phyloP scores from a whole-genome alignment of 2,113 vertebrate genomes.

The Heteronetta atricapilla region DNA sequence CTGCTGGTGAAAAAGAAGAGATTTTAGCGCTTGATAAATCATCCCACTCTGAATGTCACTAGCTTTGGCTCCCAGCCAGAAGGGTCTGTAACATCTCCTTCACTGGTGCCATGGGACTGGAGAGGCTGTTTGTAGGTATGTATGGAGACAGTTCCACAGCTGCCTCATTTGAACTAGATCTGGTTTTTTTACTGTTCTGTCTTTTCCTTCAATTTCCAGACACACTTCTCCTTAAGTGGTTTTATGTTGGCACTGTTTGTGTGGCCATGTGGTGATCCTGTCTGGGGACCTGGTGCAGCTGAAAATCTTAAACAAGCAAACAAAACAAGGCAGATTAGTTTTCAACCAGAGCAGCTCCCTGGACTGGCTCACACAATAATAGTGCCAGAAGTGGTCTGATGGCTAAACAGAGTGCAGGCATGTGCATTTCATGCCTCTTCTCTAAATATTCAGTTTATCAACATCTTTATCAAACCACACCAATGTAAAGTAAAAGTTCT shows the following conservation, averaged over 20 bases:
- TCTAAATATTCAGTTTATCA: neutral
- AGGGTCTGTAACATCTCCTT: neutral
- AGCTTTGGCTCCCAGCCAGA: neutral
- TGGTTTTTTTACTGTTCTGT: neutral
- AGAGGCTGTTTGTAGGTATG: neutral
- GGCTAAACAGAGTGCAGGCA: neutral
- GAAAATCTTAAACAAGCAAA: neutral
- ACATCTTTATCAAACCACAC: neutral
- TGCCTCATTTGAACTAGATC: neutral
- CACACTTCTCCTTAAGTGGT: neutral
- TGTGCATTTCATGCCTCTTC: neutral
- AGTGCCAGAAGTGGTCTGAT: neutral
- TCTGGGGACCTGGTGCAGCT: neutral
- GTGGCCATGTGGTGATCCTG: neutral
- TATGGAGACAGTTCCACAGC: neutral
- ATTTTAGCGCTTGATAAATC: neutral
- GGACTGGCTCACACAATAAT: neutral
- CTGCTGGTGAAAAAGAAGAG: neutral
- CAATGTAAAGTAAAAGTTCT: neutral
- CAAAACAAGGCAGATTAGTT: neutral
- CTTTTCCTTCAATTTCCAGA: neutral
- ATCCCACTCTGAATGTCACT: neutral
- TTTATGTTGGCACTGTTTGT: neutral
- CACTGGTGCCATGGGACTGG: fast-evolving
- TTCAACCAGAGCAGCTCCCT: neutral